These are phyloP conservation scores for Caenorhabditis inopinata DNA, from an alignment of 1,140 invertebrate species.

Conservation along the genomic window DNA sequence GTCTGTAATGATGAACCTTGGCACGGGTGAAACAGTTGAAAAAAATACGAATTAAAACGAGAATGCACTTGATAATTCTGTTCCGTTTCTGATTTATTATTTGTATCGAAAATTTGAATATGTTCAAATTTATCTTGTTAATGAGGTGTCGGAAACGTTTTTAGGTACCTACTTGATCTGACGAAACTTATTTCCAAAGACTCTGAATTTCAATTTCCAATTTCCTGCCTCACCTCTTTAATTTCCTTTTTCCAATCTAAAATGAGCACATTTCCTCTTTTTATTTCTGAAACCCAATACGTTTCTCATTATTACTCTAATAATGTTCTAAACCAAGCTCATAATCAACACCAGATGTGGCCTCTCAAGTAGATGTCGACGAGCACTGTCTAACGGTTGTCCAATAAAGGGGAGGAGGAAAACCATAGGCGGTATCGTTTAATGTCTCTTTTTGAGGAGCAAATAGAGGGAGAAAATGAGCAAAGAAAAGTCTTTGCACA, in stretches of 20 bases:
- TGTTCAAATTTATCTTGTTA: too few relatives aligned
- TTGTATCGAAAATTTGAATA: too few relatives aligned
- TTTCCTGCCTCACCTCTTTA: too few relatives aligned
- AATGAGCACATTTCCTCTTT: background rate
- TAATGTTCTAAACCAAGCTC: background rate
- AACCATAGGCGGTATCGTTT: background rate
- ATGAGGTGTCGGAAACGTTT: too few relatives aligned
- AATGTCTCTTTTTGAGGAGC: background rate
- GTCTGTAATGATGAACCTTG: too few relatives aligned
- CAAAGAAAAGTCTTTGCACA: slow-evolving; percentile 25
- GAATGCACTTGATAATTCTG: too few relatives aligned
- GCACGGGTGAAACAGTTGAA: too few relatives aligned
- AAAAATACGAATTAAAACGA: too few relatives aligned
- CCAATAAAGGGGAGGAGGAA: background rate
- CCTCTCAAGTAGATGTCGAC: background rate
- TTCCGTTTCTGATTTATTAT: too few relatives aligned
- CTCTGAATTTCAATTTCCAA: too few relatives aligned
- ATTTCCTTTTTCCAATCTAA: background rate
- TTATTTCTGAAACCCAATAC: background rate
- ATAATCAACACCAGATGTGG: background rate
- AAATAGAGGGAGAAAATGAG: background rate
- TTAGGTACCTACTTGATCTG: too few relatives aligned
- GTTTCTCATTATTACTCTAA: background rate
- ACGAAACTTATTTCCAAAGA: too few relatives aligned
- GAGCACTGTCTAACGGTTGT: background rate